Conservation (phyloP, 2,797 vertebrate genomes). For the Malurus leucopterus region DNA sequence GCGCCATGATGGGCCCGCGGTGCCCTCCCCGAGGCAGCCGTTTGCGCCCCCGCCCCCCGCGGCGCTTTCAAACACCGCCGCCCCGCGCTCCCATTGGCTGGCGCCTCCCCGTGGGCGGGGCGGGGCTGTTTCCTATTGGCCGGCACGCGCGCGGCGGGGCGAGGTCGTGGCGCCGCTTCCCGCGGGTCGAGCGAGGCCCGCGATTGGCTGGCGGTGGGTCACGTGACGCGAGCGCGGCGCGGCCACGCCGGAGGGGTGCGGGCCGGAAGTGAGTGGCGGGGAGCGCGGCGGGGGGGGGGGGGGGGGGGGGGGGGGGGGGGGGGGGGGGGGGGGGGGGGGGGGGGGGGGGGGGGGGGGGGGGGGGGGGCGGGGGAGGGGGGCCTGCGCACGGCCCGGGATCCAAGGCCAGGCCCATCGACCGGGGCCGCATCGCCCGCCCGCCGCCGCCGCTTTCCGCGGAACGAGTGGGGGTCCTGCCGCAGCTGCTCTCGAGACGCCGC, state of each 20-base stretch:
- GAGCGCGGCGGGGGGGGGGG: no score
- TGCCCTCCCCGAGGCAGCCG: not conserved
- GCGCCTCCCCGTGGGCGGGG: not conserved
- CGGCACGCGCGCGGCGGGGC: not conserved
- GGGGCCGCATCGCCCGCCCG: not conserved
- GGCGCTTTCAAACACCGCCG: not conserved
- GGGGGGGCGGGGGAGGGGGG: no score
- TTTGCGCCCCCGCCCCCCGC: not conserved
- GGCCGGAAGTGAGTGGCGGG: not conserved
- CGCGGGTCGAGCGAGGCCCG: not conserved
- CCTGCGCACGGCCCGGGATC: no score
- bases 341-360: no score
- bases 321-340: no score
- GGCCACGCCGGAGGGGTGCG: not conserved
- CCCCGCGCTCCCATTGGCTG: not conserved
- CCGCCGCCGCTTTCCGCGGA: not conserved
- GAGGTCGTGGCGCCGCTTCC: not conserved
- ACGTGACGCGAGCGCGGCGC: not conserved
- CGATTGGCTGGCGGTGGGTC: not conserved
- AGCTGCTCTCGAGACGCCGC: not conserved
- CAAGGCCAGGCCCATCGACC: not conserved
- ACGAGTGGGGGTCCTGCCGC: not conserved
- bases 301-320: no score
- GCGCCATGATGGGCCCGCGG: not conserved
- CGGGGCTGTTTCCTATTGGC: not conserved